Conservation (phyloP, 2,797 vertebrate species). For the Dromococcyx pavoninus region DNA sequence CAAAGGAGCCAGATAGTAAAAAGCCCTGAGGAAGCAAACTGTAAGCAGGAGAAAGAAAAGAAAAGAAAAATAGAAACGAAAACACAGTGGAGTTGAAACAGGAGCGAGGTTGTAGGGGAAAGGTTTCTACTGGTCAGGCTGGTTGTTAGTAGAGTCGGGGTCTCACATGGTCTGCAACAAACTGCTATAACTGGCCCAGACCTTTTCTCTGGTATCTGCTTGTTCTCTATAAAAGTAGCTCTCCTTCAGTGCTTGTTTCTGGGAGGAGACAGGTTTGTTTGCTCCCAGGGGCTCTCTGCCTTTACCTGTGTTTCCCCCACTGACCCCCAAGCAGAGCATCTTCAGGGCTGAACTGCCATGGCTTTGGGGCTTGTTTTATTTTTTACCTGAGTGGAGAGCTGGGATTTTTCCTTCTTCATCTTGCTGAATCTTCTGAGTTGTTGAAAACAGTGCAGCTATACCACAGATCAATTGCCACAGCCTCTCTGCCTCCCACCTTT, state of each 20-base stretch:
- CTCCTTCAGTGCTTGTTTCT: background rate
- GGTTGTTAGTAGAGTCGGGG: background rate
- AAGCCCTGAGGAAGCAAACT: slow-evolving; percentile 87
- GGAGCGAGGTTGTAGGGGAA: background rate
- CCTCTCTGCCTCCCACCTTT: background rate
- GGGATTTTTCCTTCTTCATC: background rate
- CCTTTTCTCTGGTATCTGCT: background rate
- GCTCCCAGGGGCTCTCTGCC: background rate
- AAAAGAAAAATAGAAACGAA: slow-evolving; percentile 65
- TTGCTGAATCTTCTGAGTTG: background rate
- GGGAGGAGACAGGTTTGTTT: background rate
- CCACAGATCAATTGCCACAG: background rate
- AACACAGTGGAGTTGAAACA: slow-evolving; percentile 72
- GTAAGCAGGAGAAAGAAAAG: slow-evolving; percentile 74
- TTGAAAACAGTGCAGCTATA: background rate
- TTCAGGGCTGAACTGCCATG: background rate
- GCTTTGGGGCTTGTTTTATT: too few relatives aligned
- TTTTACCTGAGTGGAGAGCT: slow-evolving; percentile 10
- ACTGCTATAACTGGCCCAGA: background rate
- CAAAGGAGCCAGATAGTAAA: slow-evolving; percentile 99
- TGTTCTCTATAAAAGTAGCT: background rate
- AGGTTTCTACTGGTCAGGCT: slow-evolving; percentile 51
- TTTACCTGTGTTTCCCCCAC: background rate
- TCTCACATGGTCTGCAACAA: background rate
- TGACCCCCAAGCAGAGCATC: background rate